These are phyloP conservation scores for Phycodurus eques DNA, from an alignment of 2,113 vertebrate genomes.

Conservation along the genomic window DNA sequence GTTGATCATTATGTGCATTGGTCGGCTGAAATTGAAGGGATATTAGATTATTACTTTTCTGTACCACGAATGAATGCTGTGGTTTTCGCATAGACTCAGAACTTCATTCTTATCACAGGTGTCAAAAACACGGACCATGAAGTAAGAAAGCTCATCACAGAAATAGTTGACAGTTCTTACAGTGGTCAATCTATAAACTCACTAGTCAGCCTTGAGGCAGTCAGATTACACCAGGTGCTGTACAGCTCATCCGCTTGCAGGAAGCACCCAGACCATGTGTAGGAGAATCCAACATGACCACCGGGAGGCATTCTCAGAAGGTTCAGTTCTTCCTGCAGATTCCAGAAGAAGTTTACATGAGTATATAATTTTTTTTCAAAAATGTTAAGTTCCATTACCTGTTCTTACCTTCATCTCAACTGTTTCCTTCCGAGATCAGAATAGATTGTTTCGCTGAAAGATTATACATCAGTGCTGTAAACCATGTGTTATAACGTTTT, in stretches of 20 bases:
- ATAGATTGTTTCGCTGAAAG: too few relatives aligned
- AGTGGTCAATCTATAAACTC: conserved; percentile 41
- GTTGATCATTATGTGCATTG: conserved; percentile 98
- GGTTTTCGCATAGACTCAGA: conserved; percentile 56
- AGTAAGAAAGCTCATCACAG: conserved; percentile 73
- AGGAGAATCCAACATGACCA: conserved; percentile 79
- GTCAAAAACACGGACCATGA: conserved; percentile 80
- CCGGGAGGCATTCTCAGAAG: conserved; percentile 64
- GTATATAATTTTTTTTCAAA: background rate
- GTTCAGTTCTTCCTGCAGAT: conserved; percentile 86
- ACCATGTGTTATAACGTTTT: too few relatives aligned
- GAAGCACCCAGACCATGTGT: conserved; percentile 97
- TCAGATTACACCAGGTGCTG: conserved; percentile 79
- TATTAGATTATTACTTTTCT: background rate
- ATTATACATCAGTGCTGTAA: too few relatives aligned
- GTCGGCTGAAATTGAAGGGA: conserved; percentile 57
- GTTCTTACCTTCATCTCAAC: background rate
- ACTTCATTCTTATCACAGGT: conserved; percentile 68
- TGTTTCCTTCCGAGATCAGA: background rate
- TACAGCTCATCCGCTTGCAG: conserved; percentile 91
- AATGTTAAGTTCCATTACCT: background rate
- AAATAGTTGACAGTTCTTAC: too few relatives aligned
- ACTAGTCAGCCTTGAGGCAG: conserved; percentile 87
- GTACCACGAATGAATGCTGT: background rate
- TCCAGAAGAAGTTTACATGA: conserved; percentile 50